These are phyloP conservation scores for Butorides virescens DNA, from an alignment of 2,113 vertebrate genomes.

Conservation along the genomic window DNA sequence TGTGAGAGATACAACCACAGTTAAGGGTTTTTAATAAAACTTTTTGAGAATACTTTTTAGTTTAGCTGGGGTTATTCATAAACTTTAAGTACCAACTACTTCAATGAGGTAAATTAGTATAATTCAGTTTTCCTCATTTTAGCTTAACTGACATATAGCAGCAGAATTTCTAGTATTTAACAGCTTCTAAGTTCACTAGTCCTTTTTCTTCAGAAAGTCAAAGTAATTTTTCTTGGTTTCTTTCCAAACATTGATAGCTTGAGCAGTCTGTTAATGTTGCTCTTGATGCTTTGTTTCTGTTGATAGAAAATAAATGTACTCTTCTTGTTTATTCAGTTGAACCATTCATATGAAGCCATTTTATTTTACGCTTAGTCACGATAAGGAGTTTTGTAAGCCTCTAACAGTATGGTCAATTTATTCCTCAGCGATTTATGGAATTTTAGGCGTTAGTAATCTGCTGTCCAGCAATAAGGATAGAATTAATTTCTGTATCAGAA, in stretches of 20 bases:
- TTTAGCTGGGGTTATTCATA: not conserved
- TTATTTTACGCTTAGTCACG: not conserved
- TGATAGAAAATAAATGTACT: not conserved
- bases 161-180: not conserved
- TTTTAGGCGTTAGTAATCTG: not conserved
- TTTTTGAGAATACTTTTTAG: not conserved
- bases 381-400: not conserved
- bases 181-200: not conserved
- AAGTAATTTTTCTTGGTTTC: not conserved
- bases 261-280: not conserved
- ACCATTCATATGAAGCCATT: not conserved
- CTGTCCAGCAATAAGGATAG: not conserved
- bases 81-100: not conserved
- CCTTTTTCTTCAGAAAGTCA: not conserved
- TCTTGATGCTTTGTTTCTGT: not conserved
- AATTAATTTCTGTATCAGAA: not conserved
- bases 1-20: not conserved
- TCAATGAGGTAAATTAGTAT: not conserved
- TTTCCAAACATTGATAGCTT: not conserved
- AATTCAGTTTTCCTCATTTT: not conserved
- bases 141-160: not conserved
- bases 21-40: not conserved
- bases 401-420: not conserved
- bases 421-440: not conserved
- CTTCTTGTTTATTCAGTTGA: not conserved